Conservation (phyloP, 2,888 invertebrate genomes). For the Teleogryllus oceanicus region DNA sequence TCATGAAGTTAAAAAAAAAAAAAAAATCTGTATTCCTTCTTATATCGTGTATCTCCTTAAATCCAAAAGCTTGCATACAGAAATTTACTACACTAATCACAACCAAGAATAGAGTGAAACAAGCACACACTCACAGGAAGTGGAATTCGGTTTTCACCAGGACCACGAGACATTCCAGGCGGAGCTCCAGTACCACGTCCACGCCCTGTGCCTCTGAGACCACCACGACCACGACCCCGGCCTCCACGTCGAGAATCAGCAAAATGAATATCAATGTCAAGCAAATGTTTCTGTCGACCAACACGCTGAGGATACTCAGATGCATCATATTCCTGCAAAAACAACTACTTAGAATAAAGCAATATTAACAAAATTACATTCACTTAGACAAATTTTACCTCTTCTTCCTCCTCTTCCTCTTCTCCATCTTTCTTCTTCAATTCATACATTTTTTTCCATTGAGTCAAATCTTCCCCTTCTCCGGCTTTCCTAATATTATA, state of each 20-base stretch:
- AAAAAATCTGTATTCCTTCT: too few relatives aligned
- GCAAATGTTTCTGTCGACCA: constrained; percentile 78
- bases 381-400: constrained; percentile 35
- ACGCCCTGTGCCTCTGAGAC: constrained; percentile 58
- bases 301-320: constrained; percentile 81
- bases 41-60: too few relatives aligned
- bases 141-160: not conserved
- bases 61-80: too few relatives aligned
- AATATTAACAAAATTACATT: constrained; percentile 20
- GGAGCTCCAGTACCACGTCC: constrained; percentile 53
- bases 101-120: not conserved
- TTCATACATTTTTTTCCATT: constrained; percentile 89
- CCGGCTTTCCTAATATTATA: constrained; percentile 91
- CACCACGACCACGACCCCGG: constrained; percentile 43
- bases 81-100: too few relatives aligned
- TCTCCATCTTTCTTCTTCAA: constrained; percentile 69
- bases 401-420: constrained; percentile 49
- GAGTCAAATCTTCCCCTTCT: constrained; percentile 84
- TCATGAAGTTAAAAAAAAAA: too few relatives aligned
- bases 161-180: constrained; percentile 25
- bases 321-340: constrained; percentile 62
- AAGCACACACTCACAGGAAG: not conserved
- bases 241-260: constrained; percentile 70
- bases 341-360: not conserved
- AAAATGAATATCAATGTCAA: constrained; percentile 86